These are phyloP conservation scores for Centropus unirufus DNA, from an alignment of 2,113 vertebrate genomes.

Conservation along the genomic window DNA sequence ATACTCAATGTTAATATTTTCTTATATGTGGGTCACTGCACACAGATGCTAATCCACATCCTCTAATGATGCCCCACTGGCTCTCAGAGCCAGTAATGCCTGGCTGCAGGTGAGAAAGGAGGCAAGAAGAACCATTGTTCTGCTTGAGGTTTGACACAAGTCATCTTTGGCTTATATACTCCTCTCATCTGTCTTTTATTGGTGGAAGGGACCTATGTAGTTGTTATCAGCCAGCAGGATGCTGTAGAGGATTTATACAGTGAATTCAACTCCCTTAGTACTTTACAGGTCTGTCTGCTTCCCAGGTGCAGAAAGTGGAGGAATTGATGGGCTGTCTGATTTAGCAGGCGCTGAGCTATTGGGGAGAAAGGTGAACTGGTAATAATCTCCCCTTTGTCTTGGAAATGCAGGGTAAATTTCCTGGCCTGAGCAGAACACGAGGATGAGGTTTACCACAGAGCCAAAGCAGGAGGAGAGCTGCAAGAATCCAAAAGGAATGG, in stretches of 20 bases:
- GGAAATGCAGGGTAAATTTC: background rate
- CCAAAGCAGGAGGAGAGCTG: background rate
- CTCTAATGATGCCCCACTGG: background rate
- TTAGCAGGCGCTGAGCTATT: background rate
- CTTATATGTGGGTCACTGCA: background rate
- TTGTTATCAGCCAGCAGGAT: background rate
- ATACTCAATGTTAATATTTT: background rate
- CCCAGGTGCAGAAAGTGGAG: background rate
- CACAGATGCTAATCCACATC: background rate
- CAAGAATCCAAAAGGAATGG: background rate
- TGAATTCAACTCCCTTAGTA: background rate
- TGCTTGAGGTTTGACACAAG: background rate
- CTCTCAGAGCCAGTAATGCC: background rate
- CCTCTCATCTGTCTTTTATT: background rate
- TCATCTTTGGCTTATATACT: background rate
- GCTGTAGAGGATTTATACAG: background rate
- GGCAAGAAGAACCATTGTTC: background rate
- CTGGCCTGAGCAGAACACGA: fast-evolving
- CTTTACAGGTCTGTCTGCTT: fast-evolving
- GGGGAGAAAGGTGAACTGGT: background rate
- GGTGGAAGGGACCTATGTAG: background rate
- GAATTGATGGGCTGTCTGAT: background rate
- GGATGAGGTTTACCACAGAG: background rate
- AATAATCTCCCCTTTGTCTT: background rate
- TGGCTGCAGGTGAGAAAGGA: background rate